Percentiles rank a stretch among this genome's conserved stretches.
Conservation (phyloP, 2,113 vertebrate species). For the Grantiella picta region DNA sequence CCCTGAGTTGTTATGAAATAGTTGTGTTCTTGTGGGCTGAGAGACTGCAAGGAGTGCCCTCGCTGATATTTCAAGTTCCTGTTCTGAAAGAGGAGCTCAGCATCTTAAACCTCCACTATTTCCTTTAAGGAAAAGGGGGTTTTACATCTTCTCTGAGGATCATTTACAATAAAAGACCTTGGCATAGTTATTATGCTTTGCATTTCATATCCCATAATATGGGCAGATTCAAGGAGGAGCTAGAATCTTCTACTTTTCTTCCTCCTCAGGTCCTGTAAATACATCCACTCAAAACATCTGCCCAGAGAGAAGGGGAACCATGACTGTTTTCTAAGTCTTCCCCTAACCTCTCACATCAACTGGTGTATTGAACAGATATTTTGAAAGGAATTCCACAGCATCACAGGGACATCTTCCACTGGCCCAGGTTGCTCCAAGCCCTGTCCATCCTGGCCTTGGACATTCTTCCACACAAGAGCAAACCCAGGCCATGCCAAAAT, state of each 20-base stretch:
- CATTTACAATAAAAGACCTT: background rate
- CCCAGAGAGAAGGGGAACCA: background rate
- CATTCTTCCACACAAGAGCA: background rate
- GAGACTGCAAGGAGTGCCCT: background rate
- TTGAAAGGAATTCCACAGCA: background rate
- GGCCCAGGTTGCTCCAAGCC: background rate
- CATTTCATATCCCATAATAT: background rate
- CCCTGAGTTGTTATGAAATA: background rate
- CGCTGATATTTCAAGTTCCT: background rate
- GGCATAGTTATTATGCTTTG: background rate
- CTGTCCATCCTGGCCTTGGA: background rate
- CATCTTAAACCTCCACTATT: background rate
- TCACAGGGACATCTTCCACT: background rate
- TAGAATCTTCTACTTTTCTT: background rate
- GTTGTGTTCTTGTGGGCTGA: background rate
- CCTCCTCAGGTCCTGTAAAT: background rate
- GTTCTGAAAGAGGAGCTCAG: background rate
- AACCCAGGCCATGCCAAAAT: background rate
- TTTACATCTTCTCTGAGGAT: background rate
- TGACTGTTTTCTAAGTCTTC: background rate
- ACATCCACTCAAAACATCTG: background rate
- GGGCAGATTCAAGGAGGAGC: background rate
- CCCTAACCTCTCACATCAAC: background rate
- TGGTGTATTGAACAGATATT: background rate
- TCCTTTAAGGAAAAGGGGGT: background rate